Evolutionary conservation across 2,113 vertebrate species (phyloP).

Genomic region (Numida meleagris): DNA sequence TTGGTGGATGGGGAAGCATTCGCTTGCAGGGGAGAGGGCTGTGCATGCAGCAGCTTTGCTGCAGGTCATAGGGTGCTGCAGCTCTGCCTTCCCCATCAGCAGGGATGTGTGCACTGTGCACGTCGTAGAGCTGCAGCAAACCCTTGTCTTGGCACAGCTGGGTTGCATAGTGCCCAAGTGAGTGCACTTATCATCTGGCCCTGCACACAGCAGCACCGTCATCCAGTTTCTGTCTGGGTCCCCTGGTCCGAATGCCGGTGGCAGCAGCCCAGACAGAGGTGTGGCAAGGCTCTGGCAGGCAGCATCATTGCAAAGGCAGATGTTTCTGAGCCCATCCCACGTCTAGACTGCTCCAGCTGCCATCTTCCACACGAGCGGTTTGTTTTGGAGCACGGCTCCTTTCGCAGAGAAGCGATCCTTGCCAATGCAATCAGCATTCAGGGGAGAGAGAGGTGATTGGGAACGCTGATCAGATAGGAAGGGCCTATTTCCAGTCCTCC

Average conservation of each 20-base stretch:
- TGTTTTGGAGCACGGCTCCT: conserved; percentile 40
- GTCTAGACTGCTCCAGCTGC: conserved; percentile 62
- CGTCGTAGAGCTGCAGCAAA: not conserved
- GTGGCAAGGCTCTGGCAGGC: not conserved
- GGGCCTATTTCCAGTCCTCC: conserved; percentile 26
- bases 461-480: not conserved
- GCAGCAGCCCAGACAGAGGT: not conserved
- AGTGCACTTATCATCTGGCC: not conserved
- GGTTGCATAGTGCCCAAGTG: fast-evolving
- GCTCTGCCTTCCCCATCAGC: not conserved
- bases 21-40: not conserved
- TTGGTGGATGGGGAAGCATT: too few species aligned
- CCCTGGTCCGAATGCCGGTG: fast-evolving
- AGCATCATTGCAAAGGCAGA: not conserved
- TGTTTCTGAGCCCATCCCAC: not conserved
- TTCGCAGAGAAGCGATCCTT: not conserved
- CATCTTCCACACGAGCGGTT: conserved; percentile 3
- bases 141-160: fast-evolving
- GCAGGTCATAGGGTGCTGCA: not conserved
- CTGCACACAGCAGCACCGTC: not conserved
- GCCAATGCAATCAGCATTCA: conserved; percentile 28
- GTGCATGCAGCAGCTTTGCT: not conserved
- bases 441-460: not conserved
- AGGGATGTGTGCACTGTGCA: too few species aligned
- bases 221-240: not conserved